Evolutionary conservation across 2,888 invertebrate species (phyloP), one percentile per base, ranked within the genome.

Genomic region (Dichetophora obliterata): DNA sequence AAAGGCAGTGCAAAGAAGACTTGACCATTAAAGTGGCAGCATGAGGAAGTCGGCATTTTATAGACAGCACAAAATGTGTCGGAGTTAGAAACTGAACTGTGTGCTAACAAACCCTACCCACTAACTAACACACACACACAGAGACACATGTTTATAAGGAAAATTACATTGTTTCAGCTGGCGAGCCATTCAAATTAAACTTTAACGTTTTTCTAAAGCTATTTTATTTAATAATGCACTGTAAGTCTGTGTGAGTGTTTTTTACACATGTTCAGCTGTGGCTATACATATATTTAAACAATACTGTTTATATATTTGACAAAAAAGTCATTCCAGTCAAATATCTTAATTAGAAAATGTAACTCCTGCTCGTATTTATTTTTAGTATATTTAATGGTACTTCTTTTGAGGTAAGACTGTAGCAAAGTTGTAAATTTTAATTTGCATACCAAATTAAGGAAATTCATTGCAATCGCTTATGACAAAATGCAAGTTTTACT

Each of bases 151-250:
- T 43, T 43, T 43, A 43, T 43, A 9, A 31, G 2, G 63, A 27
- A 63, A 78, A 79, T 83, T 85, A 85, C 85, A 85, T 86, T 86
- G 85, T 85, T 85, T 84, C 85, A 84, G 84, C 82, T 85, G 84
- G 85, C 85, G 85, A 85, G 84, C 85, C 84, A 83, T 86, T 86
- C 84, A 82, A 86, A 86, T 85, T 86, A 84, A 86, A 85, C 84
- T 86, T 86, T 86, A 86, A 85, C 87, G 86, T 86, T 86, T 85
- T 86, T 85, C 84, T 84, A 85, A 22, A 59, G 71, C 85, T 85
- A 85, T 86, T 85, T 85, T 86, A 85, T 84, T 85, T 79, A 83
- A 82, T 75, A 48, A 66, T 34, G 37, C 22, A n/a, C 5, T 34
- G 31, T 31, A 19, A 2, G 24, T 27, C 34, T 75, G 59, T 75